phyloP scores from a whole-genome alignment of 2,888 invertebrate genomes.

The Chymomyza amoena region DNA sequence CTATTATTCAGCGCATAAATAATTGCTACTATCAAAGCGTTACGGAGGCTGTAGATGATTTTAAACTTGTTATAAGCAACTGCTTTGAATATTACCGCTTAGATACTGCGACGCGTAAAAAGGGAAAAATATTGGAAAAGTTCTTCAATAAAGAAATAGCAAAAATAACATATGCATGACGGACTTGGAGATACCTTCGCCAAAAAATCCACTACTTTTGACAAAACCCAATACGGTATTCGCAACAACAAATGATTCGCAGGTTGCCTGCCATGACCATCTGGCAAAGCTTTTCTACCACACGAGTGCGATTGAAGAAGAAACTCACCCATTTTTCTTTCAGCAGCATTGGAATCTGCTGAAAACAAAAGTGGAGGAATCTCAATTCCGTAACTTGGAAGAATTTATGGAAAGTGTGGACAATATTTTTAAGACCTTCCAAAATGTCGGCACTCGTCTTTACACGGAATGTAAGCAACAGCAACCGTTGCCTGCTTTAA shows the following conservation, averaged over 20 bases:
- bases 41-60: constrained; percentile 25
- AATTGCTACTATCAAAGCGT: constrained; percentile 33
- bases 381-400: constrained; percentile 26
- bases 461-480: constrained; percentile 15
- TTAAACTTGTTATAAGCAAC: constrained; percentile 29
- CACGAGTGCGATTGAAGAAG: constrained; percentile 21
- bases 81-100: constrained; percentile 32
- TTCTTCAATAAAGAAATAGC: constrained; percentile 19
- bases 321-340: constrained; percentile 29
- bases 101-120: constrained; percentile 26
- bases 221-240: no score
- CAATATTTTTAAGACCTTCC: constrained; percentile 15
- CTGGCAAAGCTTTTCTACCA: constrained; percentile 21
- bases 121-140: constrained; percentile 37
- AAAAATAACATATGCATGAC: constrained; percentile 28
- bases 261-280: constrained; percentile 15
- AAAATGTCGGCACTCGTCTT: constrained; percentile 17
- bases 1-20: constrained; percentile 35
- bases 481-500: no score
- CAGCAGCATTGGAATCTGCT: constrained; percentile 35
- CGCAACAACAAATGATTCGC: background rate
- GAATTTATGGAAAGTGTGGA: constrained; percentile 34
- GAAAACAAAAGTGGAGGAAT: constrained; percentile 33
- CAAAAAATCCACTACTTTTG: constrained; percentile 24
- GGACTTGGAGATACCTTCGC: constrained; percentile 16